Evolutionary conservation across 2,888 invertebrate genomes (phyloP).

Genomic region (Drosophila mercatorum): DNA sequence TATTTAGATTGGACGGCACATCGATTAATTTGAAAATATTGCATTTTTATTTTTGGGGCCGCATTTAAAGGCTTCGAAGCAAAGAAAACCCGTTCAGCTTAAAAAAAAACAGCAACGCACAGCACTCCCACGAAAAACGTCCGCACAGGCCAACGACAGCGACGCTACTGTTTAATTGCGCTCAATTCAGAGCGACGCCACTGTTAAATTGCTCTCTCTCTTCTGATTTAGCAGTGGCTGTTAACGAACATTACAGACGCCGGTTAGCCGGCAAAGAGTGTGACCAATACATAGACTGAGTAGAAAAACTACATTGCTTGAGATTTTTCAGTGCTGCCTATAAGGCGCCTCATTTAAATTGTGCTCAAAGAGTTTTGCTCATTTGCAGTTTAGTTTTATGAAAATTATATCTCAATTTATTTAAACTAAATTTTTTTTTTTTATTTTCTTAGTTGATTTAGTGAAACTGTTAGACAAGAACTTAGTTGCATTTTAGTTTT

Average conservation of each 20-base stretch:
- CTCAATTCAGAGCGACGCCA: neutral
- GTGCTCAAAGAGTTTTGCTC: too few species aligned
- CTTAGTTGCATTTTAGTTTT: slow-evolving; percentile 17
- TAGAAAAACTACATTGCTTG: neutral
- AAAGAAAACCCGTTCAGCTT: slow-evolving; percentile 56
- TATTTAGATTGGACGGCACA: slow-evolving; percentile 55
- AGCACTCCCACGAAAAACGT: slow-evolving; percentile 32
- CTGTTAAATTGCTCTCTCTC: slow-evolving; percentile 8
- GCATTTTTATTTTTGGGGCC: slow-evolving; percentile 45
- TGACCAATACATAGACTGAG: slow-evolving; percentile 12
- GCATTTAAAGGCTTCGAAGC: slow-evolving; percentile 41
- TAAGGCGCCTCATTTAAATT: neutral
- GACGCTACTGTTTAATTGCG: slow-evolving; percentile 41
- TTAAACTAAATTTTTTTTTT: neutral
- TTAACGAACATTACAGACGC: slow-evolving; percentile 23
- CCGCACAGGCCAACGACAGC: slow-evolving; percentile 47
- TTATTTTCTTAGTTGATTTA: slow-evolving; percentile 21
- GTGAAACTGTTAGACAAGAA: slow-evolving; percentile 13
- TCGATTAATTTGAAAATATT: slow-evolving; percentile 62
- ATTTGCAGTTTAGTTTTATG: too few species aligned
- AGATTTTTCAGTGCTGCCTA: slow-evolving; percentile 29
- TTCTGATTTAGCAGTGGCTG: neutral
- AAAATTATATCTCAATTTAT: too few species aligned
- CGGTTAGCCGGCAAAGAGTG: slow-evolving; percentile 45
- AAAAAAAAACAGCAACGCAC: slow-evolving; percentile 34